Conservation (phyloP, 2,888 invertebrate species). For the Disparrhopalites patrizii region DNA sequence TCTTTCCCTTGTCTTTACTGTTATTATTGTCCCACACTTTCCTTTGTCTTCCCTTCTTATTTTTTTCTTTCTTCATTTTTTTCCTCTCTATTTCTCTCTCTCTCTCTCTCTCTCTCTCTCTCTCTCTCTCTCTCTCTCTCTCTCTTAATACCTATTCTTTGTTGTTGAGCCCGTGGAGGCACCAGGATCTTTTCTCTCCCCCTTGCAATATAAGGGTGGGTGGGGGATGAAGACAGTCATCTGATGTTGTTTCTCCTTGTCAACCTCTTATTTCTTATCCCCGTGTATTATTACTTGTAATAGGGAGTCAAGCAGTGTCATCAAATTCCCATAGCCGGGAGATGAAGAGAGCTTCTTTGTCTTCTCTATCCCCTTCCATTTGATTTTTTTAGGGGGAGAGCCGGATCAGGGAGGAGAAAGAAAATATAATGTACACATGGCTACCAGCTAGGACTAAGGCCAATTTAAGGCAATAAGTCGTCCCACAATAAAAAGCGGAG, state of each 20-base stretch:
- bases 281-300: constrained; percentile 32
- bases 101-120: neutral
- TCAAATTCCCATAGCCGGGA: constrained; percentile 15
- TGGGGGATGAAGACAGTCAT: neutral
- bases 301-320: constrained; percentile 37
- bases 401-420: too few species aligned
- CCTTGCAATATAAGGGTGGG: neutral
- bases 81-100: neutral
- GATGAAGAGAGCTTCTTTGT: constrained; percentile 3
- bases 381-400: too few species aligned
- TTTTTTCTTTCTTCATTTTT: constrained; percentile 9
- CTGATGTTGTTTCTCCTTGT: neutral
- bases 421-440: too few species aligned
- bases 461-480: too few species aligned
- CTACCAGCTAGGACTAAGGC: too few species aligned
- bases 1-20: neutral
- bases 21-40: neutral
- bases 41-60: constrained; percentile 15
- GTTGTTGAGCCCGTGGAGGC: neutral
- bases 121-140: neutral
- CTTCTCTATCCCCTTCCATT: too few species aligned
- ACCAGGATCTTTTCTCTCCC: constrained; percentile 9
- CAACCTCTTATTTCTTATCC: constrained; percentile 29
- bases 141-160: neutral
- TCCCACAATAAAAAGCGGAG: too few species aligned